Conservation (phyloP, 2,797 vertebrate species). For the Pipistrellus pipistrellus region DNA sequence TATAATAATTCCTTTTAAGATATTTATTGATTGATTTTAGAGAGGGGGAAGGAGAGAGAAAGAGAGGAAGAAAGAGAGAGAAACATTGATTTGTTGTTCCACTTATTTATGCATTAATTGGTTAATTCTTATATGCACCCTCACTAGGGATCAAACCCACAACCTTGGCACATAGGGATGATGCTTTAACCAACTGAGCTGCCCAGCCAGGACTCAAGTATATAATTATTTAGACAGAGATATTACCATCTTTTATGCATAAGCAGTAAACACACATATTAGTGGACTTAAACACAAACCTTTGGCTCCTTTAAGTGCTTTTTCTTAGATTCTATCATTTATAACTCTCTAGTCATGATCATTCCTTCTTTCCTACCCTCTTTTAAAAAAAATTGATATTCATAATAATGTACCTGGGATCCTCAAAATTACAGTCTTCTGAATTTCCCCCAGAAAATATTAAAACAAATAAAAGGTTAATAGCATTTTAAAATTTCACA, state of each 20-base stretch:
- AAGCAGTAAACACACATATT: not conserved
- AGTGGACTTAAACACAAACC: not conserved
- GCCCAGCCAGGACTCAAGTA: not conserved
- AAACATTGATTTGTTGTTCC: not conserved
- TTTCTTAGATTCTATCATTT: slow-evolving; percentile 44
- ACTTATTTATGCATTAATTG: not conserved
- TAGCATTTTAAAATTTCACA: slow-evolving; percentile 33
- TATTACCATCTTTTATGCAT: slow-evolving; percentile 7
- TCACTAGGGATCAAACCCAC: not conserved
- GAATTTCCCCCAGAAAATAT: slow-evolving; percentile 50
- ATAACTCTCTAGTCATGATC: not conserved
- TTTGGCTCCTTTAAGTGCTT: not conserved
- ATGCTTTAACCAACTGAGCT: not conserved
- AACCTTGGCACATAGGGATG: not conserved
- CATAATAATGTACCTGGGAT: not conserved
- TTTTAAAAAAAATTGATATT: slow-evolving; percentile 31
- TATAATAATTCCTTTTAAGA: not conserved
- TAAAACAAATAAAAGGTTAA: slow-evolving; percentile 51
- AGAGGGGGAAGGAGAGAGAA: not conserved
- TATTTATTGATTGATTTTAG: not conserved
- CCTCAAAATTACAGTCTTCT: slow-evolving; percentile 44
- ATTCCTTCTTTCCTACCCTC: not conserved
- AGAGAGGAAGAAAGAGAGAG: not conserved
- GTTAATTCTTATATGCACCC: not conserved
- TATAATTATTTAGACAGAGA: not conserved